phyloP scores from a whole-genome alignment of 2,113 vertebrate species.

The Condylura cristata region DNA sequence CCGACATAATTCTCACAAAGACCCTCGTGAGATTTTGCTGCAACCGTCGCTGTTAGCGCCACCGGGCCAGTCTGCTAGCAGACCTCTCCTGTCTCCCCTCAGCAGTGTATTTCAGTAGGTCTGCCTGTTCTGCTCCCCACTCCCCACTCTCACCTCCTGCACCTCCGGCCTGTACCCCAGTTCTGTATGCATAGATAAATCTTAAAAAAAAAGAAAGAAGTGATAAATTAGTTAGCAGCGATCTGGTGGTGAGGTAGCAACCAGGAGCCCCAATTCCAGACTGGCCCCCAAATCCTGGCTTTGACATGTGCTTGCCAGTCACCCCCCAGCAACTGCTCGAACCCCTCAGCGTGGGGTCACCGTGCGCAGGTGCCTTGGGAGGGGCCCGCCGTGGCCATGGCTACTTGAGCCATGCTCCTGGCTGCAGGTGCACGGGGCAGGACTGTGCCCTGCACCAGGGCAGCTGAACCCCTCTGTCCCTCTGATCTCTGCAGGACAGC shows the following conservation, averaged over 20 bases:
- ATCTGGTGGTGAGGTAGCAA: background rate
- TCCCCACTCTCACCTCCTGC: no score
- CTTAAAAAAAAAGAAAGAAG: no score
- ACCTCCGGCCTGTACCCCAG: no score
- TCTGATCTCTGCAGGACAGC: background rate
- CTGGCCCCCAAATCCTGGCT: background rate
- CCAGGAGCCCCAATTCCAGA: background rate
- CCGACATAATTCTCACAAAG: fast-evolving
- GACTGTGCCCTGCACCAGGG: background rate
- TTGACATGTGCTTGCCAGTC: fast-evolving
- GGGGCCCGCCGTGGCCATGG: background rate
- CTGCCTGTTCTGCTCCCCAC: no score
- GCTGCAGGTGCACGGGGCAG: background rate
- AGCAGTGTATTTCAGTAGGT: no score
- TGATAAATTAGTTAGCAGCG: no score
- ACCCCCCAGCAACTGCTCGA: background rate
- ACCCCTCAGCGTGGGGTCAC: no score
- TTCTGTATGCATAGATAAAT: no score
- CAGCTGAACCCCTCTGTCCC: no score
- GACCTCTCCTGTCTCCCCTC: no score
- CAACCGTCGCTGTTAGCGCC: background rate
- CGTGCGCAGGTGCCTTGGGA: background rate
- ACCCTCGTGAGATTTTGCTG: fast-evolving
- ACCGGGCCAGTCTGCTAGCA: background rate
- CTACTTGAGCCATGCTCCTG: no score